phyloP scores from a whole-genome alignment of 2,888 invertebrate species.

The Trissolcus brochymenae region DNA sequence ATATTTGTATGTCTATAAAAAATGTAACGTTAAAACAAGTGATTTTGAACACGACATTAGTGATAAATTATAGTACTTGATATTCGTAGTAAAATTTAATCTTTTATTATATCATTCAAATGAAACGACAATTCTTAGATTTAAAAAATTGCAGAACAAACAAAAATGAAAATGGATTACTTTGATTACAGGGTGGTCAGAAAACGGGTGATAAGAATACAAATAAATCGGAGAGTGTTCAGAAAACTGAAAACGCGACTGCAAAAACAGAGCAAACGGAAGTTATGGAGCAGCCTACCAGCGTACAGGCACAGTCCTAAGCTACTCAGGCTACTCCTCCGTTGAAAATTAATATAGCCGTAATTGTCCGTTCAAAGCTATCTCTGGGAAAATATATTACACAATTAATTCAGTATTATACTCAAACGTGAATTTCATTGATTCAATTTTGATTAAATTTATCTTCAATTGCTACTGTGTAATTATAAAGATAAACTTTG shows the following conservation, averaged over 20 bases:
- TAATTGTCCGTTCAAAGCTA: constrained; percentile 41
- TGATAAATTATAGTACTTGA: background rate
- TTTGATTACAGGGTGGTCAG: constrained; percentile 75
- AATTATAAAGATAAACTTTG: constrained; percentile 27
- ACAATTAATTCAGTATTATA: constrained; percentile 46
- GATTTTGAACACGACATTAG: background rate
- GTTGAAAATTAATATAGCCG: constrained; percentile 54
- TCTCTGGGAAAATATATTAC: constrained; percentile 29
- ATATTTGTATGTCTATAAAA: too few species aligned
- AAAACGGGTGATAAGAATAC: constrained; percentile 73
- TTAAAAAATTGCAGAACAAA: constrained; percentile 8
- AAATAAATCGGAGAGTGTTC: constrained; percentile 74
- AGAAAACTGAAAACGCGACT: constrained; percentile 73
- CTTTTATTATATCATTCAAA: background rate
- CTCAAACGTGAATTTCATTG: constrained; percentile 16
- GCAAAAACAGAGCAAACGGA: constrained; percentile 73
- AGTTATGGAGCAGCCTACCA: constrained; percentile 74
- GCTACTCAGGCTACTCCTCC: constrained; percentile 74
- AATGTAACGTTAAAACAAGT: too few species aligned
- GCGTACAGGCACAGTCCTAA: constrained; percentile 76
- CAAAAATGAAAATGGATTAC: constrained; percentile 63
- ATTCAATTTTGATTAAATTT: constrained; percentile 11
- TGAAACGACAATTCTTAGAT: background rate
- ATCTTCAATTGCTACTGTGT: background rate
- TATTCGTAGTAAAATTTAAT: background rate